Evolutionary conservation across 1,140 invertebrate species (phyloP).

Genomic region (Listronotus bonariensis): DNA sequence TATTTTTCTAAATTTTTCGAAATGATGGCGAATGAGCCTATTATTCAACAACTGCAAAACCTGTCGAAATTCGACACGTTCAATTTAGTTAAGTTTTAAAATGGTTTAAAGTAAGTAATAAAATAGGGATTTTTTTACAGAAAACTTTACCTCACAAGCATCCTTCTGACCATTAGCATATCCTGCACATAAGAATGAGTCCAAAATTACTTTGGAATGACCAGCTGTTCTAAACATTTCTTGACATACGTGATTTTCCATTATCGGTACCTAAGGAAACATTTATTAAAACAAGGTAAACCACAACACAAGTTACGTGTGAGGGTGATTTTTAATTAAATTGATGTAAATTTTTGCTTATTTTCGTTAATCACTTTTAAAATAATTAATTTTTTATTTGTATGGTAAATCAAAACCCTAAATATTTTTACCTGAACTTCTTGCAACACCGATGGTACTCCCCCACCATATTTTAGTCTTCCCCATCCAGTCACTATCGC

Average conservation of each 20-base stretch:
- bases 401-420: neutral
- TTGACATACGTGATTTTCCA: constrained; percentile 89
- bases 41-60: no score
- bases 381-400: neutral
- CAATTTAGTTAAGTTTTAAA: no score
- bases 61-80: no score
- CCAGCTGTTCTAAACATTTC: constrained; percentile 91
- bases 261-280: constrained; percentile 73
- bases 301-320: no score
- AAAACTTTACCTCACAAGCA: constrained; percentile 80
- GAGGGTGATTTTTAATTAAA: no score
- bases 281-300: no score
- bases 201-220: constrained; percentile 83
- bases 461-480: constrained; percentile 74
- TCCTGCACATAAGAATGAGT: constrained; percentile 92
- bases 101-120: no score
- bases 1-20: no score
- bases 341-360: no score
- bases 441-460: constrained; percentile 85
- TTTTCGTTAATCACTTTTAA: neutral
- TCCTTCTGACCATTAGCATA: constrained; percentile 91
- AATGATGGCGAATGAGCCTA: no score
- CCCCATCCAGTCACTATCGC: constrained; percentile 82
- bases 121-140: no score
- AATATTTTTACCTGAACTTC: constrained; percentile 71